Base-by-base conservation (phyloP, 2,113 vertebrate species). In the Poecile atricapillus region DNA sequence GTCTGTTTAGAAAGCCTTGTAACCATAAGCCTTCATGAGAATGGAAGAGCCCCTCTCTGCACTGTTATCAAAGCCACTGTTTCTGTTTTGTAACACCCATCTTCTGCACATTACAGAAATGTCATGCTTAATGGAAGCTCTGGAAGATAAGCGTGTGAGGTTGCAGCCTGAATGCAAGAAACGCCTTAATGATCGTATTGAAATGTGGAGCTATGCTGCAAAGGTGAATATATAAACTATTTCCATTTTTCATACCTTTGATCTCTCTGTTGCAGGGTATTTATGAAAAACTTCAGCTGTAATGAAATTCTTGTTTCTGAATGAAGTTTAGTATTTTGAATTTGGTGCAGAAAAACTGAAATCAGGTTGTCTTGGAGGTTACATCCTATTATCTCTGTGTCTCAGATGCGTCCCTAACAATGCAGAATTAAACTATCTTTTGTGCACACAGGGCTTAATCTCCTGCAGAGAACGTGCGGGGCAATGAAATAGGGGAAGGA, bases 171-270 rank as follows among this genome's bases (percentile, higher is more conserved):
- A 99, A 96, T 99, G 99, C 94, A 99, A 99, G 97, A 99, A 99
- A 94, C 99, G 99, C 81, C 98, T 99, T 70, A 99, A 99, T 60
- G 99, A 99, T 89, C 99, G 99, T 18, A 99, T 99, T 28, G 99
- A 99, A 58, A 99, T 99, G 99, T 99, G 99, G 99, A 99, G 99
- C 96, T 99, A 99, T 2, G 99, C 99, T 4, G 99, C 99, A 13
- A 99, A 99, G 99, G 99, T 99, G 95, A 95, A 3, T 56, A 13
- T n/a, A 37, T 11, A 16, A 50, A 70, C 4, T 0, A 9, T 58
- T 62, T 74, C 21, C 5, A 2, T 14, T 20, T 70, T 50, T 71
- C 23, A 56, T 76, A 44, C 30, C 3, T 39, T 76, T 64, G 35
- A 31, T 55, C 47, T 83, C 55, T 62, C 37, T 71, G 13, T 84